Conservation (phyloP, 2,113 vertebrate genomes). For the Zeus faber region DNA sequence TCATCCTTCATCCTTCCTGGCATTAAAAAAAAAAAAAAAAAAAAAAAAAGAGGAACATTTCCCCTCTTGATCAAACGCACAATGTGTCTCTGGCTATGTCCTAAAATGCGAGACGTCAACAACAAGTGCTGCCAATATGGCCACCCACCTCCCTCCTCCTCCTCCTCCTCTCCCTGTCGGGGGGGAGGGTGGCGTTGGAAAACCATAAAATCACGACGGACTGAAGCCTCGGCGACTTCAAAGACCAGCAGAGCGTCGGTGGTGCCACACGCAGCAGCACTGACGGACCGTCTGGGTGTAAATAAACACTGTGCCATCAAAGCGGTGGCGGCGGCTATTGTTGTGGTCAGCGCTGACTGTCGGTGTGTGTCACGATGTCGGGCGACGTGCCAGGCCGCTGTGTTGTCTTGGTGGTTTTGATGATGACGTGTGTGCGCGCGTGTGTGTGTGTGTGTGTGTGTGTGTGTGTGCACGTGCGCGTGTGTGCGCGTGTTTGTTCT, state of each 20-base stretch:
- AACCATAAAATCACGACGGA: no score
- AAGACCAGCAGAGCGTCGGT: constrained; percentile 33
- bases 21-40: no score
- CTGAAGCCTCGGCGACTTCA: constrained; percentile 55
- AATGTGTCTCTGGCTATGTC: no score
- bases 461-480: no score
- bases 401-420: constrained; percentile 63
- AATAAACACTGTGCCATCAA: constrained; percentile 64
- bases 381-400: constrained; percentile 49
- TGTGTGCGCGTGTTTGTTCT: no score
- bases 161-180: neutral
- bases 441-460: no score
- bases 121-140: constrained; percentile 59
- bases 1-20: no score
- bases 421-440: constrained; percentile 58
- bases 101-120: constrained; percentile 52
- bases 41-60: no score
- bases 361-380: constrained; percentile 67
- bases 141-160: constrained; percentile 17
- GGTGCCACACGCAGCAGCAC: no score
- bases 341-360: constrained; percentile 74
- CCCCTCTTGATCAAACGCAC: constrained; percentile 39
- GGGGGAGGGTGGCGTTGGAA: constrained; percentile 38
- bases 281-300: no score
- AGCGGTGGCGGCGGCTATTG: constrained; percentile 54